Base-by-base conservation (phyloP, 2,797 vertebrate species). In the Odontamblyopus rebecca region DNA sequence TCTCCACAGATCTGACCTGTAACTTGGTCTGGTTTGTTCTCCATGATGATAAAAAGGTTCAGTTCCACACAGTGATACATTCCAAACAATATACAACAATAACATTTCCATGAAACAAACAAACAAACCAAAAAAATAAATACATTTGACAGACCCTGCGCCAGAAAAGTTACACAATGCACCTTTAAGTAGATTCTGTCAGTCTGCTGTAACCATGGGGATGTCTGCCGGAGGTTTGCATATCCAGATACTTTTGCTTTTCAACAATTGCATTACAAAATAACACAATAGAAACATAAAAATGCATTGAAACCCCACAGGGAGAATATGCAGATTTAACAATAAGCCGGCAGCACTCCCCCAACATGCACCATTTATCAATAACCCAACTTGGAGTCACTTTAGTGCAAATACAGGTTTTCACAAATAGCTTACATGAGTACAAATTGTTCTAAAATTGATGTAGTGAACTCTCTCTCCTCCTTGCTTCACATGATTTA, bases 401-500 rank as follows among this genome's bases (percentile, higher is more conserved):
- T 73, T 79, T 59, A 64, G 18, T 69, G 72, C 9, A 51, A 68
- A 51, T 11, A 19, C 23, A 51, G 50, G n/a, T 56, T 59, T 44
- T 53, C 67, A 57, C 23, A 76, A 57, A 71, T 59, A 19, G 35
- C 66, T 63, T 68, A 57, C 26, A 72, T 6, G 67, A 69, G 68
- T 74, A 85, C 78, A 79, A 79, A 85, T 72, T 82, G 65, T 70
- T 73, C 72, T 32, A 61, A 70, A 71, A 72, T 13, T 50, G 65
- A 85, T 71, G 69, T 35, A 73, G 60, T 72, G 67, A 71, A 70
- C 76, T 77, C 76, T 61, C 73, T 78, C 67, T 70, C 23, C n/a
- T 68, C 48, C 41, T 67, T 38, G 70, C 73, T 32, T 32, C 70
- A n/a, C 6, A 3, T 86, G 82, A 91, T 86, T 86, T 73, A 85